Base-by-base conservation (phyloP, 2,888 invertebrate species). In the Proisotoma minuta region DNA sequence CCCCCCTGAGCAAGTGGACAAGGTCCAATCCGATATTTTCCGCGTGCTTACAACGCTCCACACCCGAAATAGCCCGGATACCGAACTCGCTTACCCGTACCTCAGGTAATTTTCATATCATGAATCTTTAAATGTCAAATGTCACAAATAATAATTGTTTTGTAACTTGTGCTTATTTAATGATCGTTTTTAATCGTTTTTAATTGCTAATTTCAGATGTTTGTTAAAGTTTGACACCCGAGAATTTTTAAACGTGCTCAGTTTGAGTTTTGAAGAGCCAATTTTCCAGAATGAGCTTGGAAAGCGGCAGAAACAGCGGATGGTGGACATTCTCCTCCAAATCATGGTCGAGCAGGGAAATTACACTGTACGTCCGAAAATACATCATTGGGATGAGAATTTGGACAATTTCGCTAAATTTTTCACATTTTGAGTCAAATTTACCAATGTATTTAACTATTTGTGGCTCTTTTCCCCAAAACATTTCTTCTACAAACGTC, bases 221-320 rank as follows among this genome's bases (percentile, higher is more conserved):
- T 79, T 93, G 51, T 79, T 93, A 8, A 84, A 84, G 71, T 93
- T 91, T 76, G 91, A 93, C 76, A 88, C 88, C 0, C 82, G 88
- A 57, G 93, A 91, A 75, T 91, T 90, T 71, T 80, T 92, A 43
- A 92, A 92, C 77, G 91, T 91, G 3, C 81, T 92, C 57, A 85
- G 89, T 24, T 80, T 92, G 77, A 90, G 91, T 48, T 91, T 91
- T 79, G 87, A 88, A 74, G 90, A 91, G 75, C 83, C 83, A 12
- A 88, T 89, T 77, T 89, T 90, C 76, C 83, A 83, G 26, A 84
- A 86, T 12, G 87, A 88, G 75, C 81, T 88, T 78, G 87, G 87
- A 0, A 78, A 82, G 52, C 80, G 85, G 24, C 86, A 88, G 76
- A 82, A 87, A 57, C 89, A 90, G 75, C 78, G 89, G 65, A 82